Base-by-base conservation (phyloP, 2,113 vertebrate species). In the Corynorhinus townsendii region DNA sequence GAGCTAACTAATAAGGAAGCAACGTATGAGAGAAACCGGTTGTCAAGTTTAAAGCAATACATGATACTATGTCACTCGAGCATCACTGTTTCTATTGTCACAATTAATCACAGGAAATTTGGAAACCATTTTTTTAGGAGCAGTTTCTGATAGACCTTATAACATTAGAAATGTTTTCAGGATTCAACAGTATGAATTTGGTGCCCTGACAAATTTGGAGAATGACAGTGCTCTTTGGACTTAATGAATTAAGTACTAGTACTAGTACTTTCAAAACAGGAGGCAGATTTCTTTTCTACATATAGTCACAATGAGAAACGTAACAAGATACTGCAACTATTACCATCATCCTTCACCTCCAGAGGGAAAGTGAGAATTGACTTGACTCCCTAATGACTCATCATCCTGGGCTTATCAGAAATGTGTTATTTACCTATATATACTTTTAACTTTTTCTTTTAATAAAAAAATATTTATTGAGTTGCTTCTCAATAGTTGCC, bases 1-100 rank as follows among this genome's bases (percentile, higher is more conserved):
- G 64, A 94, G 28, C 28, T 95, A 92, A 92, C 77, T 76, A 75
- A 69, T 54, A 86, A 71, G 80, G 83, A 84, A 66, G 20, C 64
- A 71, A 43, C 0, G 11, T 26, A 2, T 77, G 66, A 71, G n/a
- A 66, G 66, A 86, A 96, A n/a, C 19, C 45, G 56, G 49, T 79
- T 54, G 20, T 86, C n/a, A 71, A 64, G 8, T 86, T 26, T 66
- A 91, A 79, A 91, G 38, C n/a, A 82, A 59, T 40, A n/a, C 7
- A 62, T 26, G 30, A n/a, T 35, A 45, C 11, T 20, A 26, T 7
- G 47, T 49, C 14, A 87, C 30, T 24, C 52, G 12, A 90, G 59
- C 2, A 75, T 45, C 11, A 7, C 24, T 77, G 26, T 35, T 85
- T 91, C 73, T 64, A 4, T 33, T 52, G 12, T 84, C 71, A 89